A percentile compares a stretch with the other conserved stretches of the same genome.
Conservation (phyloP, 2,888 invertebrate genomes). For the Girardia tigrina region DNA sequence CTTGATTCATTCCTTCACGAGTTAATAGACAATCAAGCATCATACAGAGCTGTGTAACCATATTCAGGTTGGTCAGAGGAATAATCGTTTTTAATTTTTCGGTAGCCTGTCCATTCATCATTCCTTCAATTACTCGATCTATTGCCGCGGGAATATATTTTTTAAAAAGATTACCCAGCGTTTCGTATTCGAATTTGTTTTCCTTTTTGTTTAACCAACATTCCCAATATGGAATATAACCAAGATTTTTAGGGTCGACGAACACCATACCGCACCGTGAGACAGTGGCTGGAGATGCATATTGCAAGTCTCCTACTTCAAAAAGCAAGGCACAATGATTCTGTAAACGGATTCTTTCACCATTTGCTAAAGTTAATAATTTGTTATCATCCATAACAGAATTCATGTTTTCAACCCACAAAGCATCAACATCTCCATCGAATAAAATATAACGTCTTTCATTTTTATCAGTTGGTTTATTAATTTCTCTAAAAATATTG, state of each 20-base stretch:
- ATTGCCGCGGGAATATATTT: conserved; percentile 64
- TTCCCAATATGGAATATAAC: conserved; percentile 71
- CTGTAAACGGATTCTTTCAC: conserved; percentile 69
- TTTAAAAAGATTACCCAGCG: conserved; percentile 58
- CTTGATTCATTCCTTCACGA: conserved; percentile 42
- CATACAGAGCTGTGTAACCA: conserved; percentile 69
- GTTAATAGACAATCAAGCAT: conserved; percentile 62
- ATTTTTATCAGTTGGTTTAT: conserved; percentile 60
- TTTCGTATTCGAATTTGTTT: conserved; percentile 49
- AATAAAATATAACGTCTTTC: conserved; percentile 72
- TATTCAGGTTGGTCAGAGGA: conserved; percentile 69
- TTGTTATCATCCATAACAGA: conserved; percentile 90
- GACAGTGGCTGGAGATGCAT: conserved; percentile 79
- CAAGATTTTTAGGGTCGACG: conserved; percentile 77
- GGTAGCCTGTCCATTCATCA: conserved; percentile 57
- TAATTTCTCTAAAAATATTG: conserved; percentile 76
- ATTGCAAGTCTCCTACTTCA: conserved; percentile 75
- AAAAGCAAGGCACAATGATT: conserved; percentile 69
- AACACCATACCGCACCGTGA: conserved; percentile 84
- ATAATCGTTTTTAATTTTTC: conserved; percentile 66
- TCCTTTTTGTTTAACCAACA: conserved; percentile 57
- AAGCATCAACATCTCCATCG: conserved; percentile 81
- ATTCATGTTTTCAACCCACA: conserved; percentile 94
- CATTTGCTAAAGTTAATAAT: conserved; percentile 73
- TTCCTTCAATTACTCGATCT: conserved; percentile 61